phyloP scores from a whole-genome alignment of 2,113 vertebrate species.

The Chamaetylas fuelleborni region DNA sequence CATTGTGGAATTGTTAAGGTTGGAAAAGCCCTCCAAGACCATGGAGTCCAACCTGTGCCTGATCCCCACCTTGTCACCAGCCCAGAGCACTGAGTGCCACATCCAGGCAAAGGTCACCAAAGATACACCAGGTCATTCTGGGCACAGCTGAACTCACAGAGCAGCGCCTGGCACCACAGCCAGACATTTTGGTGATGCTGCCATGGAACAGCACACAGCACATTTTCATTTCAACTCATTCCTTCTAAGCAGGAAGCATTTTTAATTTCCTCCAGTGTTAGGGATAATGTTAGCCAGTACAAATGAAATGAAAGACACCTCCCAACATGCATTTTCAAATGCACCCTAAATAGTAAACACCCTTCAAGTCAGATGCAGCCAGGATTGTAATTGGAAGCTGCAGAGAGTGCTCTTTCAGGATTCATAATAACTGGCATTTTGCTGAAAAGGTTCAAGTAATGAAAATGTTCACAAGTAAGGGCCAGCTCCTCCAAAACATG shows the following conservation, averaged over 20 bases:
- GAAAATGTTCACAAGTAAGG: not conserved
- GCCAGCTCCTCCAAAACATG: not conserved
- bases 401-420: slow-evolving; percentile 5
- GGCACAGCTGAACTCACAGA: not conserved
- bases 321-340: slow-evolving; percentile 16
- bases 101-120: not conserved
- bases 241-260: slow-evolving; percentile 21
- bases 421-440: not conserved
- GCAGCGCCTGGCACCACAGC: not conserved
- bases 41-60: fast-evolving
- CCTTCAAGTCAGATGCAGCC: not conserved
- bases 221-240: not conserved
- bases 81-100: not conserved
- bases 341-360: slow-evolving; percentile 11
- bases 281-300: not conserved
- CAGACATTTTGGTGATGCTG: not conserved
- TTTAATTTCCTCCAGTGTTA: slow-evolving; percentile 28
- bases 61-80: not conserved
- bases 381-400: slow-evolving; percentile 7
- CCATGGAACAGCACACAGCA: not conserved
- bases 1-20: not conserved
- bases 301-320: slow-evolving; percentile 13
- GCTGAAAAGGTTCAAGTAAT: not conserved
- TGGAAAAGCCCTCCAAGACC: not conserved
- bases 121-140: not conserved